A percentile compares a stretch with the other conserved stretches of the same genome.
Evolutionary conservation across 2,797 vertebrate genomes (phyloP).

Genomic region (Cryptoprocta ferox): DNA sequence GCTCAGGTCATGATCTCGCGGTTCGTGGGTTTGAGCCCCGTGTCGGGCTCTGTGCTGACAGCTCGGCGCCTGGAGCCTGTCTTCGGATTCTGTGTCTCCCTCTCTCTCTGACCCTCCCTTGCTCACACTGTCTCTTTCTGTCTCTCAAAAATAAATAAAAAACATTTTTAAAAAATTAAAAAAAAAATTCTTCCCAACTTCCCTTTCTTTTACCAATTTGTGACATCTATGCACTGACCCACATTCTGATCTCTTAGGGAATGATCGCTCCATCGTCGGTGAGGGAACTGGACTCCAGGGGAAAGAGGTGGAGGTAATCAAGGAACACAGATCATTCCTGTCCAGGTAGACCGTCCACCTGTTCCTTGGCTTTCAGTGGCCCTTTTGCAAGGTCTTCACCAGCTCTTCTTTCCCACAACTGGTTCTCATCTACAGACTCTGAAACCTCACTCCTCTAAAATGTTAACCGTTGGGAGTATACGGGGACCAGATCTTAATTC

Average conservation of each 20-base stretch:
- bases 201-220: neutral
- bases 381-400: neutral
- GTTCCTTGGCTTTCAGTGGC: neutral
- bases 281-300: neutral
- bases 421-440: neutral
- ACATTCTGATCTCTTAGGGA: neutral
- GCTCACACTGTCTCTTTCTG: fast-evolving
- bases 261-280: neutral
- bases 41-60: too few species aligned
- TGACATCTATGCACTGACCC: neutral
- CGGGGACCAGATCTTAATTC: neutral
- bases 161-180: too few species aligned
- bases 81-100: too few species aligned
- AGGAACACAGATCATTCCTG: neutral
- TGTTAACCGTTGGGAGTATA: neutral
- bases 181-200: neutral
- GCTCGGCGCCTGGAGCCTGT: too few species aligned
- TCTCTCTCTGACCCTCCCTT: too few species aligned
- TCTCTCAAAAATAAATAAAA: too few species aligned
- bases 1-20: too few species aligned
- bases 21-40: too few species aligned
- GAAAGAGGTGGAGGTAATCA: too few species aligned
- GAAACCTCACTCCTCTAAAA: neutral
- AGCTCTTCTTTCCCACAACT: neutral
- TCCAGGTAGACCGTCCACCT: too few species aligned